These are phyloP conservation scores for Pseudococcus viburni DNA, from an alignment of 2,888 invertebrate species.

Conservation along the genomic window DNA sequence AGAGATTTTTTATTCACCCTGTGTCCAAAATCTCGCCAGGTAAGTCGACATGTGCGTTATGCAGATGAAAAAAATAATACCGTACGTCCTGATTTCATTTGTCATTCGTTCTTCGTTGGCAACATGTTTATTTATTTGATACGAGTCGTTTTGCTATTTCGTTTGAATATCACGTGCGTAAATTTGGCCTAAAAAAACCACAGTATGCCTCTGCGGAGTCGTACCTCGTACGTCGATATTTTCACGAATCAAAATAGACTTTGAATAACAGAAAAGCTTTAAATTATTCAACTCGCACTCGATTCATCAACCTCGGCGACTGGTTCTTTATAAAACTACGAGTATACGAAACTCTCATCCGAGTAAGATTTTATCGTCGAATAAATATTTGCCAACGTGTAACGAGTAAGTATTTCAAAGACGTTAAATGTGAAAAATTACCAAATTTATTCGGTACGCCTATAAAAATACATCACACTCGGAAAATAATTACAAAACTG, in stretches of 20 bases:
- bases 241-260: background rate
- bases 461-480: background rate
- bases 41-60: slow-evolving; percentile 49
- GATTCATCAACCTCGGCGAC: background rate
- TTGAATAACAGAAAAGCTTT: background rate
- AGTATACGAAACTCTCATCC: background rate
- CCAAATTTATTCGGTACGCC: slow-evolving; percentile 14
- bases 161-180: slow-evolving; percentile 52
- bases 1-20: slow-evolving; percentile 50
- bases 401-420: background rate
- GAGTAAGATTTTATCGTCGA: background rate
- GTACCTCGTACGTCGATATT: background rate
- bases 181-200: background rate
- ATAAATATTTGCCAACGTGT: slow-evolving; percentile 46
- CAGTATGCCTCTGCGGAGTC: background rate
- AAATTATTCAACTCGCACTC: slow-evolving; percentile 9
- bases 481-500: slow-evolving; percentile 29
- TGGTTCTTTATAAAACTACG: background rate
- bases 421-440: slow-evolving; percentile 1
- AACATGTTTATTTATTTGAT: slow-evolving; percentile 47
- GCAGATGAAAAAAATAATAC: background rate
- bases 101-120: slow-evolving; percentile 40
- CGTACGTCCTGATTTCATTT: slow-evolving; percentile 37
- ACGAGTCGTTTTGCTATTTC: slow-evolving; percentile 40
- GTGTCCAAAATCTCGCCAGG: slow-evolving; percentile 23